Base-by-base conservation (phyloP, 2,888 invertebrate species). In the Ophioninae sp. region DNA sequence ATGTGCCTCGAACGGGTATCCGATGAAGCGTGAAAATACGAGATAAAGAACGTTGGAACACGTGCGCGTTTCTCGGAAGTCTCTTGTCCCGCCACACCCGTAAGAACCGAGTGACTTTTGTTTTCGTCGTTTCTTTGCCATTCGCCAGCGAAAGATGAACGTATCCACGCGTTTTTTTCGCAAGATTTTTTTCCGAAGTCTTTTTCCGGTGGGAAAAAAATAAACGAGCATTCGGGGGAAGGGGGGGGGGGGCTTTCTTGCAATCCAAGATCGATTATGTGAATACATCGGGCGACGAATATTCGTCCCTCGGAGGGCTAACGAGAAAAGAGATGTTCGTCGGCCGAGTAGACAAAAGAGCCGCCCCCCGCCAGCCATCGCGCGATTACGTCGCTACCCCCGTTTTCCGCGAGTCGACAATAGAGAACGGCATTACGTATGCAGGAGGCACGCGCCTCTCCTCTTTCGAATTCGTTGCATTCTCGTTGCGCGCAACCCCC, bases 401-500 rank as follows among this genome's bases (percentile, higher is more conserved):
- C 82, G 75, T 67, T 59, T 58, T 74, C 86, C 89, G 86, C 87
- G 88, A 83, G 86, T 89, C 89, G 91, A 92, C 91, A 92, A 92
- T 92, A 87, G 91, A 87, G 85, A 88, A 88, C 89, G 88, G 90
- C 91, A 93, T 93, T 93, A 92, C 91, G 92, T 92, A 93, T 93
- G 92, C 92, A 92, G 51, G 51, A 51, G 90, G 88, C 90, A 88
- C 89, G 90, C 88, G 90, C 85, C 87, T 86, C 88, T 30, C 67
- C 90, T 91, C 90, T 91, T 91, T 91, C 91, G 88, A 92, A 92
- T 92, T 92, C 91, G 92, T 91, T 90, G 92, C 92, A 92, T 91
- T 91, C 88, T 89, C 87, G 87, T 86, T 85, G 76, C 86, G 81
- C 79, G 58, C 71, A 30, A 69, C 51, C 56, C 23, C 20, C 63